Conservation (phyloP, 2,888 invertebrate genomes). For the Eupelmus urozonus region DNA sequence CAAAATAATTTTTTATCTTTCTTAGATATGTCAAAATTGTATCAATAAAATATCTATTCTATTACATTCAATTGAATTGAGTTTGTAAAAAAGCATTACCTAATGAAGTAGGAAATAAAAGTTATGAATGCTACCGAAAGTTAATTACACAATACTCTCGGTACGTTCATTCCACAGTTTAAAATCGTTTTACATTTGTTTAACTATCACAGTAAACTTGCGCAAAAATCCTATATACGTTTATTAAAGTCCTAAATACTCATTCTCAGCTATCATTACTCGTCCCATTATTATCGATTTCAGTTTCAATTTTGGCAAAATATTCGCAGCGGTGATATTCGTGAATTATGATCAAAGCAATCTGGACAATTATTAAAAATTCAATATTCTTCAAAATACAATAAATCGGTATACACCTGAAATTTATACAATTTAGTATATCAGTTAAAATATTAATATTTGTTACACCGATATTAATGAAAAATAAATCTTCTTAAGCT, state of each 20-base stretch:
- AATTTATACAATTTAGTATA: slow-evolving; percentile 17
- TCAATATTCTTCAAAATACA: slow-evolving; percentile 4
- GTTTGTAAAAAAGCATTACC: neutral
- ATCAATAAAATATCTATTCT: neutral
- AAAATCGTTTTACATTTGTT: slow-evolving; percentile 35
- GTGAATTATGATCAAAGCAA: slow-evolving; percentile 4
- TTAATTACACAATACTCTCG: neutral
- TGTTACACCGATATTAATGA: slow-evolving; percentile 45
- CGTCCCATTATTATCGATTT: neutral
- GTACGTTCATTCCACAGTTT: slow-evolving; percentile 31
- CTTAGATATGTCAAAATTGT: slow-evolving; percentile 9
- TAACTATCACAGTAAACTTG: slow-evolving; percentile 57
- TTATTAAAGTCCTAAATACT: slow-evolving; percentile 20
- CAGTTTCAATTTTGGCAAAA: slow-evolving; percentile 23
- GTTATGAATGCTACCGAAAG: neutral
- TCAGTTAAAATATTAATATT: slow-evolving; percentile 52
- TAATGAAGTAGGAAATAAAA: neutral
- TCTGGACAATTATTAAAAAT: slow-evolving; percentile 14
- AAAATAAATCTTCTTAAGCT: slow-evolving; percentile 68
- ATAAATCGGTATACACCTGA: neutral
- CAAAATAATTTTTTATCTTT: slow-evolving; percentile 16
- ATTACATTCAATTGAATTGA: neutral
- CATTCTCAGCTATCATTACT: slow-evolving; percentile 2
- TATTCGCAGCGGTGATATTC: neutral
- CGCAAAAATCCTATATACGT: slow-evolving; percentile 39